These are phyloP conservation scores for Sebastes vulpes DNA, from an alignment of 2,797 vertebrate genomes.

Conservation along the genomic window DNA sequence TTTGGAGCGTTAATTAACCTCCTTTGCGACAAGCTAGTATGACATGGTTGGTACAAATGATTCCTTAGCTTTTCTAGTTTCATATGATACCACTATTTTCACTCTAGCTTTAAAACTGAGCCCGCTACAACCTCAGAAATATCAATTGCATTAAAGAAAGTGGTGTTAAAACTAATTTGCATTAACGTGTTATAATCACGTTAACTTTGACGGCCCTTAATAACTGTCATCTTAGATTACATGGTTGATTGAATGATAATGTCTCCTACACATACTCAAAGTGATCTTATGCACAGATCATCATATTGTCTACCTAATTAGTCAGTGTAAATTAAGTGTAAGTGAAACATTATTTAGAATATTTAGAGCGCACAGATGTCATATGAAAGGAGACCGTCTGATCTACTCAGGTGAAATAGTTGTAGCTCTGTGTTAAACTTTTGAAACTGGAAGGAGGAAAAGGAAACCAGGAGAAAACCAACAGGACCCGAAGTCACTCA, in stretches of 20 bases:
- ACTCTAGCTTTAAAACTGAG: too few species aligned
- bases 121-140: too few species aligned
- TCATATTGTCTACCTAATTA: background rate
- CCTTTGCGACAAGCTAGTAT: too few species aligned
- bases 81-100: accelerated
- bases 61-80: too few species aligned
- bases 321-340: background rate
- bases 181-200: accelerated
- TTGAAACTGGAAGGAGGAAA: background rate
- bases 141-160: too few species aligned
- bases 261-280: background rate
- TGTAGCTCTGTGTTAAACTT: background rate
- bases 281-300: background rate
- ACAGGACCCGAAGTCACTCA: background rate
- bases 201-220: too few species aligned
- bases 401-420: background rate
- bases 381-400: background rate
- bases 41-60: too few species aligned
- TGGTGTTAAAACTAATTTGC: too few species aligned
- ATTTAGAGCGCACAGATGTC: background rate
- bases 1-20: too few species aligned
- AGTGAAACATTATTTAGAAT: background rate
- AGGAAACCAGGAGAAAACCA: background rate
- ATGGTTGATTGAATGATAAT: background rate
- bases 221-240: background rate